Evolutionary conservation across 1,140 invertebrate genomes (phyloP).

Genomic region (Papilio aristodemus): DNA sequence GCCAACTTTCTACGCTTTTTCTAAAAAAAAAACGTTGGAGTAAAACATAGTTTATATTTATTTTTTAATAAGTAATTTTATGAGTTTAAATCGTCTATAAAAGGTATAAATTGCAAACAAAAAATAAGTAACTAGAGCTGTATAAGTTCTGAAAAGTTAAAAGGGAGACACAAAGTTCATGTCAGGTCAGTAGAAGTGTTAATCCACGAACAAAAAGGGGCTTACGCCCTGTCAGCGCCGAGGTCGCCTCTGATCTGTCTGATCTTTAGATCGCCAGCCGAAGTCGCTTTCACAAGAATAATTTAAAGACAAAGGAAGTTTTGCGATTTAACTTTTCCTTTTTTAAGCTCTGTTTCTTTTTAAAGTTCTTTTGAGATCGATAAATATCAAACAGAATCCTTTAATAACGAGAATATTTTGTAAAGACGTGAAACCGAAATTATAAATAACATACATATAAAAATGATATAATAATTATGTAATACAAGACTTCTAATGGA

Average conservation of each 20-base stretch:
- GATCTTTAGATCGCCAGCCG: conserved; percentile 35
- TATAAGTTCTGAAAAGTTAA: conserved; percentile 15
- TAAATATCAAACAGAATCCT: neutral
- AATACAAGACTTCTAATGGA: no score
- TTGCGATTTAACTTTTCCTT: conserved; percentile 18
- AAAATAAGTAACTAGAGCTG: neutral
- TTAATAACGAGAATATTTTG: neutral
- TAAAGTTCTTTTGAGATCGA: neutral
- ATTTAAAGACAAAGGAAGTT: conserved; percentile 39
- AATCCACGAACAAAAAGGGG: conserved; percentile 48
- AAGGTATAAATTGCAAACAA: conserved; percentile 17
- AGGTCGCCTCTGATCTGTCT: conserved; percentile 37
- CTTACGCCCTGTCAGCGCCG: conserved; percentile 43
- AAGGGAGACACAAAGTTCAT: conserved; percentile 10
- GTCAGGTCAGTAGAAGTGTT: conserved; percentile 32
- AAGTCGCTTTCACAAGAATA: conserved; percentile 43
- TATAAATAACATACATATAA: no score
- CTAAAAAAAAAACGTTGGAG: no score
- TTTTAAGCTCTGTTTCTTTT: conserved; percentile 11
- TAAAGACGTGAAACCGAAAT: neutral
- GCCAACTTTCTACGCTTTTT: no score
- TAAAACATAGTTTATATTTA: no score
- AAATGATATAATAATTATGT: no score
- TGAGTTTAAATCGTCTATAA: neutral
- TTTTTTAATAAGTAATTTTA: no score